These are phyloP conservation scores for Eupsilia transversa DNA, from an alignment of 2,888 invertebrate genomes.

Conservation along the genomic window DNA sequence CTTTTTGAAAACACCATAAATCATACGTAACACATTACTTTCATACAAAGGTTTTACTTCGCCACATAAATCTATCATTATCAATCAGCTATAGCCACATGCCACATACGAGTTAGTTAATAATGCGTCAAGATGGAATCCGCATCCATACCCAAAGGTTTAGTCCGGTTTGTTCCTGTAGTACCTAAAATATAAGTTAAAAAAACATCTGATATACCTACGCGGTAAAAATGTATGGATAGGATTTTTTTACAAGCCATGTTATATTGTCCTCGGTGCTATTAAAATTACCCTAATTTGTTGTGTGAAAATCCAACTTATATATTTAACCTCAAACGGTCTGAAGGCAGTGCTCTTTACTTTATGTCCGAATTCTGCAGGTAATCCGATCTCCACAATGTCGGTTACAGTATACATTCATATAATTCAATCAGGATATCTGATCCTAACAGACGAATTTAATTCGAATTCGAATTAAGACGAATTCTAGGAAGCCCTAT, in stretches of 20 bases:
- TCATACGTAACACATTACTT: constrained; percentile 16
- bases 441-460: constrained; percentile 54
- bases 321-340: neutral
- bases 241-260: too few species aligned
- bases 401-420: constrained; percentile 34
- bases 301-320: neutral
- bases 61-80: constrained; percentile 37
- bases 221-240: too few species aligned
- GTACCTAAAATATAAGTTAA: neutral
- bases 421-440: constrained; percentile 49
- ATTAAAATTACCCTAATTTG: neutral
- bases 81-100: constrained; percentile 34
- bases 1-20: constrained; percentile 12
- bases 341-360: neutral
- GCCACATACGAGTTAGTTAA: constrained; percentile 5
- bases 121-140: constrained; percentile 4
- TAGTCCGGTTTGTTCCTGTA: neutral
- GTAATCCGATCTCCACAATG: constrained; percentile 45
- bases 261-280: too few species aligned
- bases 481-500: constrained; percentile 36
- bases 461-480: too few species aligned
- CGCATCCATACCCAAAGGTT: neutral
- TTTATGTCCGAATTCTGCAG: neutral
- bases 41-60: constrained; percentile 16
- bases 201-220: too few species aligned